Conservation (phyloP, 2,797 vertebrate genomes). For the Sebastes kiyomatsui region DNA sequence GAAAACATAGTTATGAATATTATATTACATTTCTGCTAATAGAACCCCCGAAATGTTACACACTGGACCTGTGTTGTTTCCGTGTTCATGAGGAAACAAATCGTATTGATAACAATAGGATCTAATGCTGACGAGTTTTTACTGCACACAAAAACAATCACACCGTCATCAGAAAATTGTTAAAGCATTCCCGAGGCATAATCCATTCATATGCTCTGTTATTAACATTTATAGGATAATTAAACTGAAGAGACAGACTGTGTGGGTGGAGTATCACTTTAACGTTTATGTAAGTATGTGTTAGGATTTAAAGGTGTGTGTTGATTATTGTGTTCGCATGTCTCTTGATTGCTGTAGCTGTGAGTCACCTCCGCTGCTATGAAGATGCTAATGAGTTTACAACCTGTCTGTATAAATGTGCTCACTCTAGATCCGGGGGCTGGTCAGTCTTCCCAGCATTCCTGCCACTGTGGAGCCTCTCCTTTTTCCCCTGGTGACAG, state of each 20-base stretch:
- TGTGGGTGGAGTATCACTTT: background rate
- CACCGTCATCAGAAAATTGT: background rate
- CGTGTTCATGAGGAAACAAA: background rate
- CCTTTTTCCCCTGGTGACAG: constrained; percentile 15
- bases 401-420: constrained; percentile 55
- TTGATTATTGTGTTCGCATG: background rate
- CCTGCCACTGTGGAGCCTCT: constrained; percentile 32
- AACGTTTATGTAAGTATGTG: background rate
- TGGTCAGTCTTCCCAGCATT: constrained; percentile 5
- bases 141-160: background rate
- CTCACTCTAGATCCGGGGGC: constrained; percentile 9
- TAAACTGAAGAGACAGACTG: background rate
- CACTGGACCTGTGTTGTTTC: background rate
- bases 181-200: background rate
- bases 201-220: background rate
- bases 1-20: too few relatives aligned
- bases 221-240: background rate
- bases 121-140: background rate
- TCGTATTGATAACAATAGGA: background rate
- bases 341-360: background rate
- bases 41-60: too few relatives aligned
- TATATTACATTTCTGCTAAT: too few relatives aligned
- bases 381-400: constrained; percentile 68
- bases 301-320: background rate
- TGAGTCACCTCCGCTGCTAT: constrained; percentile 28